Percentiles rank a stretch among this genome's conserved stretches.
Evolutionary conservation across 2,888 invertebrate genomes (phyloP).

Genomic region (Hyposoter didymator): DNA sequence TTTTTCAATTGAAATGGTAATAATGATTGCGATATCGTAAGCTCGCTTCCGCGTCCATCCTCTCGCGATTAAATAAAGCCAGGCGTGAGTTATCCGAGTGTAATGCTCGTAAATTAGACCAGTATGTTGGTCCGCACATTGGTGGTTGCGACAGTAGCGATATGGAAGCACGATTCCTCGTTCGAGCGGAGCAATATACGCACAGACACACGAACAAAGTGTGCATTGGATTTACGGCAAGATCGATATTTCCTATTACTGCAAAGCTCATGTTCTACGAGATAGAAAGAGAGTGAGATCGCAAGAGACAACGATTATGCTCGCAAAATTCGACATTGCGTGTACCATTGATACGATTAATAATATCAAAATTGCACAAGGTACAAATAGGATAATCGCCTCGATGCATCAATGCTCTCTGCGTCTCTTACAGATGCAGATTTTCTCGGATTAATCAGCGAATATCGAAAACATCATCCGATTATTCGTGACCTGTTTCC

Average conservation of each 20-base stretch:
- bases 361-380: constrained; percentile 38
- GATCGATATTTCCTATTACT: constrained; percentile 65
- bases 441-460: constrained; percentile 11
- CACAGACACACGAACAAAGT: constrained; percentile 29
- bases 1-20: constrained; percentile 12
- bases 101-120: constrained; percentile 63
- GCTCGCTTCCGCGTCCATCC: not conserved
- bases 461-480: constrained; percentile 9
- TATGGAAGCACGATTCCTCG: constrained; percentile 33
- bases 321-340: constrained; percentile 22
- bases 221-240: constrained; percentile 33
- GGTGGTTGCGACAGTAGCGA: constrained; percentile 53
- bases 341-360: constrained; percentile 56
- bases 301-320: constrained; percentile 35
- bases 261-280: constrained; percentile 38
- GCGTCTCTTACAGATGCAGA: constrained; percentile 16
- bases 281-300: constrained; percentile 14
- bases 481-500: not conserved
- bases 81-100: constrained; percentile 41
- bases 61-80: constrained; percentile 52
- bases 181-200: constrained; percentile 20
- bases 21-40: constrained; percentile 17
- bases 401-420: constrained; percentile 22
- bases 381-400: constrained; percentile 29
- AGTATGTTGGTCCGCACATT: constrained; percentile 51